These are phyloP conservation scores for Chiridota heheva DNA, from an alignment of 35 echinoderm and acorn worm genomes.

Conservation along the genomic window DNA sequence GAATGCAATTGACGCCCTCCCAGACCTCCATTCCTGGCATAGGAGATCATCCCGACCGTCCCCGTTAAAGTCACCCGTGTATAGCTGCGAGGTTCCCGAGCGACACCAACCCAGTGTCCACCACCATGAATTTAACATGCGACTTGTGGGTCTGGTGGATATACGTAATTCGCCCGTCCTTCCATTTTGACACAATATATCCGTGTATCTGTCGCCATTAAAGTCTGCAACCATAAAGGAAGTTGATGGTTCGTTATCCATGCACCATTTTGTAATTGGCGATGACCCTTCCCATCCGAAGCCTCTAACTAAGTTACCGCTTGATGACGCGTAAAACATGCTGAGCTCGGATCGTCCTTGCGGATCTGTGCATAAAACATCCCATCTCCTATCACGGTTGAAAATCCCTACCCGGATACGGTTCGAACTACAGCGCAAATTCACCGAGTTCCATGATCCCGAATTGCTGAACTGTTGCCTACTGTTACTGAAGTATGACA, in stretches of 20 bases:
- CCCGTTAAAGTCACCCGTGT: constrained; percentile 51
- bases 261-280: background rate
- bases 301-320: background rate
- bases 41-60: constrained; percentile 42
- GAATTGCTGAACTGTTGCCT: background rate
- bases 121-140: constrained; percentile 11
- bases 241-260: background rate
- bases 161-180: background rate
- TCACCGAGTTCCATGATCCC: constrained; percentile 1
- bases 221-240: constrained; percentile 7
- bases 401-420: constrained; percentile 17
- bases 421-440: background rate
- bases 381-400: constrained; percentile 13
- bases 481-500: constrained; percentile 14
- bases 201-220: constrained; percentile 27
- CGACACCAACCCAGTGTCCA: constrained; percentile 36
- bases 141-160: constrained; percentile 11
- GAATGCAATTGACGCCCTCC: background rate
- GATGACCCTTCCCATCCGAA: constrained; percentile 17
- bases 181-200: constrained; percentile 32
- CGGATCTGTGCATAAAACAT: constrained; percentile 12
- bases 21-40: constrained; percentile 32
- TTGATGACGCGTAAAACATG: constrained; percentile 15
- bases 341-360: constrained; percentile 10
- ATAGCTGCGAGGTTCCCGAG: background rate